Evolutionary conservation across 2,797 vertebrate genomes (phyloP), one percentile per base, ranked within the genome.

Genomic region (Pipistrellus pipistrellus): DNA sequence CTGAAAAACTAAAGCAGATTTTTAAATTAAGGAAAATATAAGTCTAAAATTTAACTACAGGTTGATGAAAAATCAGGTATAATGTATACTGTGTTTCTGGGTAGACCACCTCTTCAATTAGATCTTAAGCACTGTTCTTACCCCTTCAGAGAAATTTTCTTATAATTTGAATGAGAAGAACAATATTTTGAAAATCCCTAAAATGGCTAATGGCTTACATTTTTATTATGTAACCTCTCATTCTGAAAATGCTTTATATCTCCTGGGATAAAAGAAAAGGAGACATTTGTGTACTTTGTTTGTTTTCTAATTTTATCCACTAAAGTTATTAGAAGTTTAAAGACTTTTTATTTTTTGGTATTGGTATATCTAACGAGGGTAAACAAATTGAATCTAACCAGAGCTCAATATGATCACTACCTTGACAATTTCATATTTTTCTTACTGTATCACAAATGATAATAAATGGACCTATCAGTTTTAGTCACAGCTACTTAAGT

Each of bases 1-100:
- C 41, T 80, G 23, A 87, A 90, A 93, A 76, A 3, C 57, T 91
- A 94, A 94, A 88, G 91, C 35, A 71, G 41, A 18, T 94, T 97
- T 90, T 88, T 20, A 88, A 95, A 51, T 87, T 69, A 91, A 92
- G 41, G 21, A 80, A 93, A 92, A 35, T 25, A 66, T 81, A 72
- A 21, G 64, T 77, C 66, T 59, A 90, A 94, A 91, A 81, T 15
- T 90, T 85, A 96, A 92, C 91, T 96, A 38, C 23, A 27, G 35
- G 85, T 86, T 82, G 76, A 75, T 90, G 25, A 90, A 84, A 92
- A 72, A 76, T 64, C 23, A 91, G 55, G 30, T 81, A 4, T 3
- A 82, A 46, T 23, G 53, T 87, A 69, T 20, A 53, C 0, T 15
- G 27, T 25, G 14, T 64, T 83, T 91, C 32, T 84, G 76, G 27